Evolutionary conservation across 2,797 vertebrate species (phyloP), one percentile per base, ranked within the genome.

Genomic region (Kryptopterus vitreolus): DNA sequence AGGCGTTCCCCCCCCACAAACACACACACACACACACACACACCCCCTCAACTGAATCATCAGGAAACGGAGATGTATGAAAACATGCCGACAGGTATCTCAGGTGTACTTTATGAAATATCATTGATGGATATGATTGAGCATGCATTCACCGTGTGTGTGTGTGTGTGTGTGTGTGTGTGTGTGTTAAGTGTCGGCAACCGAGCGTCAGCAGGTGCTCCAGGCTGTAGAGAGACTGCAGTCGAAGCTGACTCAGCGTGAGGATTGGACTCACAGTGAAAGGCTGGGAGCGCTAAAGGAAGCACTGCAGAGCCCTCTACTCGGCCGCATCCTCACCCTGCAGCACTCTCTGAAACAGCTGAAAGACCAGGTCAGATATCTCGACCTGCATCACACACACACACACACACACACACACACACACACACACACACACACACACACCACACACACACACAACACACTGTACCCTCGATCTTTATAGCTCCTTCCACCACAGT

Each of bases 331-430:
- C 79, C 92, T 99, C 77, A 96, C 95, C 12, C 93, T 99, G 82
- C 97, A 98, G 92, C 95, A 96, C 86, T 97, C 96, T 76, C 94
- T 98, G 91, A 96, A 92, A 81, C 97, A 98, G 85, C 94, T 98
- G 48, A 94, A 94, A 73, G 93, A 95, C 35, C 96, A 99, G 90
- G 97, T 97, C 72, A 90, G 86, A 24, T 58, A 43, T 24, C 65
- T 52, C 66, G 43, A 33, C 33, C 52, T 53, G 46, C 2, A 43
- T 74, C 71, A 74, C 33, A 26, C 20, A 43, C n/a, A 53, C 33
- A 33, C 13, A 43, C 71, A 38, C 53, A 73, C 9, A n/a, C 53
- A 38, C 4, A 0, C 53, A 3, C 26, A 63, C 38, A 50, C 29
- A 3, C 22, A 5, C 3, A n/a, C 18, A 55, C 4, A 24, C 70